A percentile compares a stretch with the other conserved stretches of the same genome.
Evolutionary conservation across 2,113 vertebrate genomes (phyloP).

Genomic region (Amphiprion ocellaris): DNA sequence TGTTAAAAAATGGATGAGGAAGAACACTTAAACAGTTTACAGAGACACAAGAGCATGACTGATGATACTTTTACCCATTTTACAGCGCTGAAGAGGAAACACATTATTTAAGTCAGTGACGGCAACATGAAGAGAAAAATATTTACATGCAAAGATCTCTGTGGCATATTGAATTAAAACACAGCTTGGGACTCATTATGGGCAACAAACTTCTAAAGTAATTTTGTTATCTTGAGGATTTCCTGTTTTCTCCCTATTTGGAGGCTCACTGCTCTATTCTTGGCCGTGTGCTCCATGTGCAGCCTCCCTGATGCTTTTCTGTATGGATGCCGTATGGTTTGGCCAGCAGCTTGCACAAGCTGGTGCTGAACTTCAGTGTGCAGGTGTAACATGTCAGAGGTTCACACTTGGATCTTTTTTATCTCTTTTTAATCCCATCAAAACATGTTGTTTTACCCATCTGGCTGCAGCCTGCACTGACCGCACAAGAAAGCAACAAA

Average conservation of each 20-base stretch:
- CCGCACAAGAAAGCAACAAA: not conserved
- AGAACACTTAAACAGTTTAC: slow-evolving; percentile 39
- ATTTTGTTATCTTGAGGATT: not conserved
- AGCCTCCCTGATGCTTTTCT: slow-evolving; percentile 4
- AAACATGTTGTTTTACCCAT: slow-evolving; percentile 5
- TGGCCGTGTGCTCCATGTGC: slow-evolving; percentile 1
- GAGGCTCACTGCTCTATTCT: slow-evolving; percentile 3
- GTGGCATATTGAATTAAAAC: not conserved
- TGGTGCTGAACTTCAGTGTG: slow-evolving; percentile 1
- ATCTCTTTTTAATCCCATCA: slow-evolving; percentile 9
- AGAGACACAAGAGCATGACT: slow-evolving; percentile 30
- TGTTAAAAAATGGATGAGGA: slow-evolving; percentile 46
- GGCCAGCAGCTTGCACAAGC: not conserved
- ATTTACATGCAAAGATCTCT: not conserved
- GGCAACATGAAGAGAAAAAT: not conserved
- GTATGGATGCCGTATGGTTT: not conserved
- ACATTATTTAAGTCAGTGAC: not conserved
- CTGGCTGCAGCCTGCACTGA: not conserved
- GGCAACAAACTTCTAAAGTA: not conserved
- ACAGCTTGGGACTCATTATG: not conserved
- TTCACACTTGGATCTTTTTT: not conserved
- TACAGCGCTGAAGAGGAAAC: slow-evolving; percentile 6
- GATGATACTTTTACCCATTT: slow-evolving; percentile 39
- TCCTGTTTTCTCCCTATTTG: slow-evolving; percentile 18
- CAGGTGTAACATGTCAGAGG: not conserved